Base-by-base conservation (phyloP, 2,113 vertebrate species). In the Epinephelus lanceolatus region DNA sequence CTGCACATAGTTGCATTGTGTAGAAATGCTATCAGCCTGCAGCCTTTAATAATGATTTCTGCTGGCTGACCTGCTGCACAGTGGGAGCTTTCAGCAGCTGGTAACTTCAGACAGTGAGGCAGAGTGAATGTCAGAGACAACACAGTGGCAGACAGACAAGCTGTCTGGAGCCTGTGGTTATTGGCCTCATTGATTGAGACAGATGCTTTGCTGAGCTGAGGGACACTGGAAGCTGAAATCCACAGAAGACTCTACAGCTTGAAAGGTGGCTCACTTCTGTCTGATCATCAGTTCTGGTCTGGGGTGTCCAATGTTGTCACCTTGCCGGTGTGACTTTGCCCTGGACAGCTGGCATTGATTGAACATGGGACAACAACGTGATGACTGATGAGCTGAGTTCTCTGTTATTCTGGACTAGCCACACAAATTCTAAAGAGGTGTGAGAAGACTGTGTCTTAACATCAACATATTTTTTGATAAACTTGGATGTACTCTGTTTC, bases 151-250 rank as follows among this genome's bases (percentile, higher is more conserved):
- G 94, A 93, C 94, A 93, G 94, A 92, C 90, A 78, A 84, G 86
- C 94, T 90, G 94, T 93, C 93, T 95, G 94, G 94, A 93, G 94
- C 94, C 94, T 83, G 88, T 83, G 92, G 93, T 93, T 92, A 90
- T 90, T 86, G 92, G 90, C 83, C 83, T 89, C 87, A 94, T 94
- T 92, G 94, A 95, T 94, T 92, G 88, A 94, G 94, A 93, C 92
- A 89, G 91, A 94, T 94, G 94, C 92, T 91, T 82, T 80, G 90
- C 87, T 88, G 91, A 91, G 88, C 85, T 84, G 78, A 89, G 88
- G 91, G 91, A 89, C 90, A 74, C 84, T 70, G 83, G 84, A 94
- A 81, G 84, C 89, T 81, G 76, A 89, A 80, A 81, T 86, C 84
- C 73, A 74, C 70, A 85, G 81, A 76, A 69, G 59, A 69, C 47